Evolutionary conservation across 2,113 vertebrate genomes (phyloP).

Genomic region (Chrysemys picta): DNA sequence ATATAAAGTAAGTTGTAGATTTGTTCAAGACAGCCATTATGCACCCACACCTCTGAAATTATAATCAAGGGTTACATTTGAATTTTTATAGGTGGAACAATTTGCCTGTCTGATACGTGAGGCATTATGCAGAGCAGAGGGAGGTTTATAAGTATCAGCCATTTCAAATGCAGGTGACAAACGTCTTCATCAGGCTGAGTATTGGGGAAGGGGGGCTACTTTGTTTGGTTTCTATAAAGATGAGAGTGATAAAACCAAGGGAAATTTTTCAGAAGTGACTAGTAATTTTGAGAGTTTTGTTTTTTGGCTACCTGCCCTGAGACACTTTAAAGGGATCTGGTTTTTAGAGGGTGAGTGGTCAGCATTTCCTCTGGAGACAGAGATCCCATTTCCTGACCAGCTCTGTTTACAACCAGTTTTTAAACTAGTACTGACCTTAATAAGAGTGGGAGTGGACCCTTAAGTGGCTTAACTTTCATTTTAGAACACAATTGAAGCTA

Average conservation of each 20-base stretch:
- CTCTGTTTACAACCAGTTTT: neutral
- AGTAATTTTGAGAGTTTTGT: neutral
- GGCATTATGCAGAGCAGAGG: neutral
- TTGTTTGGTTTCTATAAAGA: neutral
- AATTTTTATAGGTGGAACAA: neutral
- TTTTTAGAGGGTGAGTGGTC: neutral
- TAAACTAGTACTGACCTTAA: neutral
- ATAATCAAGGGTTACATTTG: neutral
- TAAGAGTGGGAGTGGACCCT: neutral
- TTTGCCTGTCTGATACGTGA: neutral
- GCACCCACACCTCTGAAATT: neutral
- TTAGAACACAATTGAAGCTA: neutral
- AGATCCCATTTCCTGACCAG: neutral
- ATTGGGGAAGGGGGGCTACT: neutral
- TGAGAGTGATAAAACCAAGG: neutral
- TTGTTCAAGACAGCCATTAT: neutral
- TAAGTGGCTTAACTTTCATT: neutral
- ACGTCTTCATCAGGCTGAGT: neutral
- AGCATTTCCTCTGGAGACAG: neutral
- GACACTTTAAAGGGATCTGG: neutral
- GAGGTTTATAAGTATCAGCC: neutral
- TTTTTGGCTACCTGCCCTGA: neutral
- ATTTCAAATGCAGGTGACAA: neutral
- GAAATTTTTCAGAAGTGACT: neutral
- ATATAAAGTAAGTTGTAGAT: rapidly evolving